Conservation (phyloP, 2,888 invertebrate genomes). For the Callosobruchus maculatus region DNA sequence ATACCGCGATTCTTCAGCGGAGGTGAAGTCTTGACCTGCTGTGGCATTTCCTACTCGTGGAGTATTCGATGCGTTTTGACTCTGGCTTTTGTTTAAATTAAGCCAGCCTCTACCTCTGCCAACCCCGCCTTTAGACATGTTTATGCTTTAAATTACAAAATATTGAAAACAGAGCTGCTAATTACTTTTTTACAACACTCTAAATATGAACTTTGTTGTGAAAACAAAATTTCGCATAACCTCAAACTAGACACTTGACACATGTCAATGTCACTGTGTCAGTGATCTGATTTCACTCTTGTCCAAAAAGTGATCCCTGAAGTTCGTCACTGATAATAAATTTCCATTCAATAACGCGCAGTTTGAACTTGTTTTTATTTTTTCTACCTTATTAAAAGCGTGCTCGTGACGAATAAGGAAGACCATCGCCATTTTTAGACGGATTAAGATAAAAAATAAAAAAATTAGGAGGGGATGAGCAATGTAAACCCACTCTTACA, state of each 20-base stretch:
- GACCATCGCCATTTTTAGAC: background rate
- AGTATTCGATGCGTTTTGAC: constrained; percentile 11
- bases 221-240: background rate
- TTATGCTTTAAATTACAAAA: background rate
- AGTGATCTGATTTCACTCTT: background rate
- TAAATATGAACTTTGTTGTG: background rate
- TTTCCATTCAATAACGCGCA: background rate
- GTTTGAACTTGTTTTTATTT: background rate
- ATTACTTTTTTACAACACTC: background rate
- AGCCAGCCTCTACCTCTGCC: constrained; percentile 34
- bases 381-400: background rate
- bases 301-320: background rate
- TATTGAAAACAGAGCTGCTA: background rate
- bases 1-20: constrained; percentile 15
- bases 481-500: background rate
- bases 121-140: constrained; percentile 24
- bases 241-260: background rate
- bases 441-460: background rate
- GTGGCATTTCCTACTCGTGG: constrained; percentile 10
- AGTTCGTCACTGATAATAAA: too few species aligned
- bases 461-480: background rate
- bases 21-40: constrained; percentile 6
- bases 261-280: background rate
- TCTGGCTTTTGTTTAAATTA: constrained; percentile 25
- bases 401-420: background rate